These are phyloP conservation scores for Rhinophrynus dorsalis DNA, from an alignment of 2,797 vertebrate species.

Conservation along the genomic window DNA sequence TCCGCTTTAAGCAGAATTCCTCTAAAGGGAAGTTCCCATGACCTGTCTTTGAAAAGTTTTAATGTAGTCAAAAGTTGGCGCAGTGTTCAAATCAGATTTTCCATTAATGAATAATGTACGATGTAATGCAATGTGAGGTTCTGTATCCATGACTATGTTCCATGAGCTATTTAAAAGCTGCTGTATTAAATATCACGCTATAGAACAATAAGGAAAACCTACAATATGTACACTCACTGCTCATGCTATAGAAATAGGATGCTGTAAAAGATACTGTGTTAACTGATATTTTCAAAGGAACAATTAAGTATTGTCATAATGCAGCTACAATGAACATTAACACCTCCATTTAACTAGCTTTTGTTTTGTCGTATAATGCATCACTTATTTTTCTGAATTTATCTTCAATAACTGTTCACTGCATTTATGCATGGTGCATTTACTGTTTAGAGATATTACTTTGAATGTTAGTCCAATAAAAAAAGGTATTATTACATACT, in stretches of 20 bases:
- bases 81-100: conserved; percentile 31
- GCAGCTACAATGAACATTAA: no score
- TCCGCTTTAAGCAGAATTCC: no score
- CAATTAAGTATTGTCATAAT: no score
- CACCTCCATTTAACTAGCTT: no score
- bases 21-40: conserved; percentile 26
- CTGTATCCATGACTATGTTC: conserved; percentile 28
- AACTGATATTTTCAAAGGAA: neutral
- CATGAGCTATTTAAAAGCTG: conserved; percentile 29
- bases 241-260: neutral
- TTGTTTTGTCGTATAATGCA: no score
- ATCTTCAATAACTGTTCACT: no score
- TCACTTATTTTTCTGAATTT: no score
- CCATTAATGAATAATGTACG: conserved; percentile 39
- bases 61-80: conserved; percentile 10
- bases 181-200: conserved; percentile 30
- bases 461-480: no score
- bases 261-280: neutral
- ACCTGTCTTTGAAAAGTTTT: conserved; percentile 25
- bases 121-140: conserved; percentile 12
- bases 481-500: no score
- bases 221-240: neutral
- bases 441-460: no score
- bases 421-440: no score
- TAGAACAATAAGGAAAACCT: conserved; percentile 7